These are phyloP conservation scores for Trypoxylon attenuatum DNA, from an alignment of 2,888 invertebrate species.

Conservation along the genomic window DNA sequence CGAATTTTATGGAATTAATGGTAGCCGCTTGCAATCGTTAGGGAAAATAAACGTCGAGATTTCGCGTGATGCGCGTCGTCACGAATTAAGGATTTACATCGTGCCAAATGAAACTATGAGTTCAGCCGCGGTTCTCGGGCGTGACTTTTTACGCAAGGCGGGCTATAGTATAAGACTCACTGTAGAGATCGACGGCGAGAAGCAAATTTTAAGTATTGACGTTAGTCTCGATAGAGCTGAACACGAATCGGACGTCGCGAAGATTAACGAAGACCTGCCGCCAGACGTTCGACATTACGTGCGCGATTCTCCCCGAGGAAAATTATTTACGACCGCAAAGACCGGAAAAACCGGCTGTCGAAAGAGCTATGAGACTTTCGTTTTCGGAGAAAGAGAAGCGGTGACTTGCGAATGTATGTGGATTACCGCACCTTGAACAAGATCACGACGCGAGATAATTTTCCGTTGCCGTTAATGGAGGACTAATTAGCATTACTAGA, in stretches of 20 bases:
- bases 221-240: too few species aligned
- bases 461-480: conserved; percentile 6
- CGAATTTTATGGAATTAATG: neutral
- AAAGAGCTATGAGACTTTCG: too few species aligned
- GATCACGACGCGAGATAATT: neutral
- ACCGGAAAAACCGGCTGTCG: too few species aligned
- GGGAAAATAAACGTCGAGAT: neutral
- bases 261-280: too few species aligned
- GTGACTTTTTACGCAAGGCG: too few species aligned
- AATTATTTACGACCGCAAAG: too few species aligned
- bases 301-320: conserved; percentile 8
- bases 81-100: neutral
- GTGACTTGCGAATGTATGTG: conserved; percentile 5
- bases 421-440: conserved; percentile 13
- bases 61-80: too few species aligned
- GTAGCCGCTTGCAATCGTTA: neutral
- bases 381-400: conserved; percentile 18
- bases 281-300: too few species aligned
- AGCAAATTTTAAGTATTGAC: too few species aligned
- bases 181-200: too few species aligned
- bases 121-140: neutral
- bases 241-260: too few species aligned
- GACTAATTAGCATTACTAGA: neutral
- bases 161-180: too few species aligned
- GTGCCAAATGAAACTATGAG: conserved; percentile 9